Conservation (phyloP, 1,140 invertebrate species). For the Meloidogyne hapla region DNA sequence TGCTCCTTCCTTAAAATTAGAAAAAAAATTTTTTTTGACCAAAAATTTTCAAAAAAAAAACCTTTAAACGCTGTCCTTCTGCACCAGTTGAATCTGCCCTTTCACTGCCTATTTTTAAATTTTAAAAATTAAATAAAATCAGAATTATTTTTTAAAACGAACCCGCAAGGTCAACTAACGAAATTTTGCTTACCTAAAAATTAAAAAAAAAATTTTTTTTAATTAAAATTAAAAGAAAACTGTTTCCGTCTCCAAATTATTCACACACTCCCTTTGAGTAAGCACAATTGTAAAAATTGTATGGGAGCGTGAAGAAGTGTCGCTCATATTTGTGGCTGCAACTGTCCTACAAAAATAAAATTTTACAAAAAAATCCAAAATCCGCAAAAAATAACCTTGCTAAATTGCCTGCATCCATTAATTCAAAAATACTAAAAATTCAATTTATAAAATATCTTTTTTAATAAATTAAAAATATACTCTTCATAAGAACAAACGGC, state of each 20-base stretch:
- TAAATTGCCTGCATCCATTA: slow-evolving; percentile 84
- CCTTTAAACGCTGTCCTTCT: slow-evolving; percentile 78
- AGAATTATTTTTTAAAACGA: no score
- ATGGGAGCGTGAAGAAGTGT: slow-evolving; percentile 94
- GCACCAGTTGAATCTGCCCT: slow-evolving; percentile 95
- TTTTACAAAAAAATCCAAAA: no score
- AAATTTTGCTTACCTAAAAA: slow-evolving; percentile 80
- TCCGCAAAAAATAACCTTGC: background rate
- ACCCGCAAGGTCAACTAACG: slow-evolving; percentile 90
- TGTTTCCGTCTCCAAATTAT: slow-evolving; percentile 79
- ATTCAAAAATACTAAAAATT: slow-evolving; percentile 77
- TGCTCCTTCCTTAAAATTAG: slow-evolving; percentile 90
- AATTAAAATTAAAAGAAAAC: slow-evolving; percentile 65
- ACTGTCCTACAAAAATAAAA: slow-evolving; percentile 83
- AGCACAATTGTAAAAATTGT: slow-evolving; percentile 99
- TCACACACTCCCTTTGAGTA: slow-evolving; percentile 81
- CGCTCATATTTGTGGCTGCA: slow-evolving; percentile 99
- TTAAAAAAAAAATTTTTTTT: background rate
- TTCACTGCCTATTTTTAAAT: slow-evolving; percentile 70
- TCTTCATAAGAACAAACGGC: slow-evolving; percentile 92
- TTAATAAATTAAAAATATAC: slow-evolving; percentile 61
- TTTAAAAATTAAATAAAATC: no score
- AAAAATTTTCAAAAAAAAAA: no score
- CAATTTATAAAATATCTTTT: background rate
- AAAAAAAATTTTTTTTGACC: no score